Evolutionary conservation across 2,888 invertebrate species (phyloP), one percentile per base, ranked within the genome.

Genomic region (Apocheima hispidaria): DNA sequence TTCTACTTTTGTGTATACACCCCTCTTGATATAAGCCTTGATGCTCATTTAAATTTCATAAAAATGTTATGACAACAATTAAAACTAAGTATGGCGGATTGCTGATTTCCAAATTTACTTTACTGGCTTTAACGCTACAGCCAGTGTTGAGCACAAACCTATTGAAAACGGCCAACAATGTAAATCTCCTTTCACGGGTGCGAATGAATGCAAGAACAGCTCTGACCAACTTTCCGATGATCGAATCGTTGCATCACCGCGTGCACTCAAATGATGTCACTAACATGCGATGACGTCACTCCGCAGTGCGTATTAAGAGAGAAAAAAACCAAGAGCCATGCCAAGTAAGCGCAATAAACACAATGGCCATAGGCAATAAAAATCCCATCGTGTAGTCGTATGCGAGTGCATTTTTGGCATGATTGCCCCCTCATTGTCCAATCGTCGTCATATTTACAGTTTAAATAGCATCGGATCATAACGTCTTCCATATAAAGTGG

Each of bases 391-490:
- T 58, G 68, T 76, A 63, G 60, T 40, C 73, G 77, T 80, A 78
- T 77, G 76, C 70, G 75, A 73, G 71, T 73, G 74, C 75, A 70
- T 71, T 81, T 81, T 84, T 82, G 84, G 81, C 82, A 80, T 78
- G 76, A 82, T 79, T 76, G 79, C 75, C 71, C n/a, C 46, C 52
- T 26, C 23, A 26, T 71, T 60, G 66, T 68, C 62, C 68, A 65
- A 65, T 67, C 66, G 67, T 68, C 62, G 67, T 71, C 65, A 60
- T 67, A 63, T 62, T 66, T 63, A 46, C 51, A 4, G 40, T 51
- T 51, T 40, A 40, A 60, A 68, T 44, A 53, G 57, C 46, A 41
- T 49, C 43, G 46, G 49, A 51, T 54, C 54, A 54, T 53, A 65
- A 63, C 30, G 41, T 18, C 55, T 33, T 56, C 54, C 67, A 62